phyloP scores from a whole-genome alignment of 2,797 vertebrate genomes.

The Eulemur albifrons region DNA sequence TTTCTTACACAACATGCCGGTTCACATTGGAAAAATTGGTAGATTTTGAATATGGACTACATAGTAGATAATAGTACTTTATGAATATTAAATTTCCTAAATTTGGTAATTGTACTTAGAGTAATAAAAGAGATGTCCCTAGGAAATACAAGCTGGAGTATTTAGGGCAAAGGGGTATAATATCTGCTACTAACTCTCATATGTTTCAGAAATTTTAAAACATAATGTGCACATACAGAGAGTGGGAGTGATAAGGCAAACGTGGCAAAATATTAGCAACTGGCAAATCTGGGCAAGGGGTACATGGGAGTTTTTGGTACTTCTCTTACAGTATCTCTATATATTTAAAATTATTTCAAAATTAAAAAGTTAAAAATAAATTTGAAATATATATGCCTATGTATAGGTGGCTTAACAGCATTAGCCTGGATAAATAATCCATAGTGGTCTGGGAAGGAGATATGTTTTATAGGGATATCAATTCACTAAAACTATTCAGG shows the following conservation, averaged over 20 bases:
- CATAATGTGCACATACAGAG: neutral
- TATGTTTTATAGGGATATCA: neutral
- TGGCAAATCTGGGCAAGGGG: neutral
- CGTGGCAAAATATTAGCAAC: neutral
- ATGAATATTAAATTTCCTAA: neutral
- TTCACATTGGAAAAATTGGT: neutral
- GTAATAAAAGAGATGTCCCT: neutral
- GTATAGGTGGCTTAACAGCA: neutral
- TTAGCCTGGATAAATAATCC: neutral
- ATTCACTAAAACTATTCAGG: neutral
- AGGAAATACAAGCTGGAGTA: neutral
- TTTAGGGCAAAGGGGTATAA: neutral
- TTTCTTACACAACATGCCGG: neutral
- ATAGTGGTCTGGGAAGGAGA: neutral
- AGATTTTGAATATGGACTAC: neutral
- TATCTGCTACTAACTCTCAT: neutral
- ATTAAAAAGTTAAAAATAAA: neutral
- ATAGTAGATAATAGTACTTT: neutral
- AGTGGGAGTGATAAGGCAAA: neutral
- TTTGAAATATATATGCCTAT: neutral
- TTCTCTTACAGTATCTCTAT: neutral
- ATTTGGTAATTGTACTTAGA: neutral
- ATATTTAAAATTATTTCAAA: constrained; percentile 38
- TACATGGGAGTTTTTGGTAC: neutral
- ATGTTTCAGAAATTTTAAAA: neutral